phyloP scores from a whole-genome alignment of 2,888 invertebrate species.

The Masnerella sp. region DNA sequence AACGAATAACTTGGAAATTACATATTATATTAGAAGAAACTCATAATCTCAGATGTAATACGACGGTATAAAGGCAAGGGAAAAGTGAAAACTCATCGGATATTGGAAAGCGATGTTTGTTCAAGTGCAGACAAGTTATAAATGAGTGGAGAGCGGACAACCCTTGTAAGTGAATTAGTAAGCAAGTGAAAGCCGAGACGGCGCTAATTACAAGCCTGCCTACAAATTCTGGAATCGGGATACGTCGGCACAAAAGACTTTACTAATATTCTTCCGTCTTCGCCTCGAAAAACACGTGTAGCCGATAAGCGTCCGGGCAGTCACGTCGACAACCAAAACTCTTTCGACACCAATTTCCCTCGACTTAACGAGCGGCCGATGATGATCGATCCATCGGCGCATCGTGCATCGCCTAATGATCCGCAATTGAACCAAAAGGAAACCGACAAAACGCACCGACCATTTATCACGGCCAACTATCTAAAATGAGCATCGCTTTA shows the following conservation, averaged over 20 bases:
- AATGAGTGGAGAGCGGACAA: no score
- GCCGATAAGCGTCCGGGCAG: no score
- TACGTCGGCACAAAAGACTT: slow-evolving; percentile 3
- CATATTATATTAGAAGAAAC: no score
- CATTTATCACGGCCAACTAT: slow-evolving; percentile 46
- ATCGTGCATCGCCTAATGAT: slow-evolving; percentile 43
- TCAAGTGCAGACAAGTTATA: no score
- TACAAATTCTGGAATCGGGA: slow-evolving; percentile 12
- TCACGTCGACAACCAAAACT: slow-evolving; percentile 4
- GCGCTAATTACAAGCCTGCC: background rate
- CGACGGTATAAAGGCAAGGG: no score
- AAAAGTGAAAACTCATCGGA: no score
- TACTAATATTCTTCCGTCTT: slow-evolving; percentile 31
- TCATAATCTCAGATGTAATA: no score
- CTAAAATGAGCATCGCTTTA: slow-evolving; percentile 44
- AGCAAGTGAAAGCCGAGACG: slow-evolving; percentile 2
- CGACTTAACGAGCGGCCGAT: slow-evolving; percentile 16
- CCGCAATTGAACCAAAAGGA: slow-evolving; percentile 31
- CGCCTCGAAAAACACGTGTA: slow-evolving; percentile 34
- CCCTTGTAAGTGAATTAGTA: background rate
- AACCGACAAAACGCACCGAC: slow-evolving; percentile 11
- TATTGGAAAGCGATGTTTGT: no score
- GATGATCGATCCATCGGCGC: slow-evolving; percentile 44
- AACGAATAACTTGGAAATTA: no score
- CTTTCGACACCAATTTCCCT: slow-evolving; percentile 24